Base-by-base conservation (phyloP, 2,797 vertebrate genomes). In the Pseudomugil tenellus region DNA sequence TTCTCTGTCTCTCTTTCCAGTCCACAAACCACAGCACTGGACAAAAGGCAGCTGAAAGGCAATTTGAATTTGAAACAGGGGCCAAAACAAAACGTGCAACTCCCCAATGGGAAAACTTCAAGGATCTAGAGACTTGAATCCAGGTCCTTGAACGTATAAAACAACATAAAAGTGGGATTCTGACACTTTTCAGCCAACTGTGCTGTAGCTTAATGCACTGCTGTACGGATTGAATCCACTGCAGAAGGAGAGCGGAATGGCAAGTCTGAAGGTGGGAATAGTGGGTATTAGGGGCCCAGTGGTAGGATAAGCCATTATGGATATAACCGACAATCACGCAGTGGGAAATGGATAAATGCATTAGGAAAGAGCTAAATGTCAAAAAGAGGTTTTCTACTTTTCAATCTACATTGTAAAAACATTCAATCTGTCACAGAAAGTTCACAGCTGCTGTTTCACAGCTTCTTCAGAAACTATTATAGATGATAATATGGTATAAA, bases 11-110 rank as follows among this genome's bases (percentile, higher is more conserved):
- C 83, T 73, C 85, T 91, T 93, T 93, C 92, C 89, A 93, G 89
- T 89, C 90, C 92, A 92, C 91, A 93, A 92, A 94, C 89, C 92
- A 89, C 78, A 25, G 73, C 37, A 63, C 19, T 57, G 77, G 87
- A 94, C 92, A 95, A 93, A 94, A 92, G 88, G 82, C 86, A 85
- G 81, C 79, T 92, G 90, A 91, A 87, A 86, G 86, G 85, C 84
- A 76, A 93, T 94, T 92, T 94, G 91, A 95, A 94, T 95, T 90
- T 94, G 91, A 94, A 94, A 92, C 90, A 82, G 91, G 83, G 85
- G 52, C 70, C 81, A 83, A 81, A 87, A 93, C 80, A 90, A 92
- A 80, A 88, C 53, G 39, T 25, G 35, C 17, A 54, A 56, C 67
- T 86, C 74, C 70, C 71, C 80, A 88, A 87, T 43, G 73, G 73